These are phyloP conservation scores for Tetramorium alpestre DNA, from an alignment of 1,140 invertebrate species.

Conservation along the genomic window DNA sequence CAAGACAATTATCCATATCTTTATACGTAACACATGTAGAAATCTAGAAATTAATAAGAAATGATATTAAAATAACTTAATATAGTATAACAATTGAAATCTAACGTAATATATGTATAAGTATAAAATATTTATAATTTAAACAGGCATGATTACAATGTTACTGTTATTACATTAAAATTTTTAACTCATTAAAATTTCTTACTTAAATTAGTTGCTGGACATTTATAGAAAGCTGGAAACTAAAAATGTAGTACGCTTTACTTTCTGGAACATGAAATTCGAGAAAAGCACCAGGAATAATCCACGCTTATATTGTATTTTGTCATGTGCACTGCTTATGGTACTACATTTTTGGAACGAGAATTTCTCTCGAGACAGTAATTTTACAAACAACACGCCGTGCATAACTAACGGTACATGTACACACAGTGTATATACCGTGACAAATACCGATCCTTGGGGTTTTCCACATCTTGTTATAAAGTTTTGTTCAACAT, in stretches of 20 bases:
- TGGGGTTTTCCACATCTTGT: neutral
- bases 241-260: neutral
- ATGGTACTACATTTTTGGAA: neutral
- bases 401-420: neutral
- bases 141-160: neutral
- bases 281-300: neutral
- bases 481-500: conserved; percentile 20
- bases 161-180: neutral
- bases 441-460: neutral
- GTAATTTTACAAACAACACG: conserved; percentile 48
- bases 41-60: neutral
- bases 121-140: neutral
- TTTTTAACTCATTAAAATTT: neutral
- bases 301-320: conserved; percentile 34
- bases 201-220: neutral
- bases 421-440: neutral
- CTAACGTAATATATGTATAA: neutral
- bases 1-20: neutral
- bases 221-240: neutral
- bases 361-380: conserved; percentile 43
- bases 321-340: conserved; percentile 16
- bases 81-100: neutral
- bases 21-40: neutral
- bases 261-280: neutral
- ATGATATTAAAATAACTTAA: neutral